Evolutionary conservation across 35 echinoderm and acorn worm genomes (phyloP), one percentile per base, ranked within the genome.

Genomic region (Holothuria glaberrima): DNA sequence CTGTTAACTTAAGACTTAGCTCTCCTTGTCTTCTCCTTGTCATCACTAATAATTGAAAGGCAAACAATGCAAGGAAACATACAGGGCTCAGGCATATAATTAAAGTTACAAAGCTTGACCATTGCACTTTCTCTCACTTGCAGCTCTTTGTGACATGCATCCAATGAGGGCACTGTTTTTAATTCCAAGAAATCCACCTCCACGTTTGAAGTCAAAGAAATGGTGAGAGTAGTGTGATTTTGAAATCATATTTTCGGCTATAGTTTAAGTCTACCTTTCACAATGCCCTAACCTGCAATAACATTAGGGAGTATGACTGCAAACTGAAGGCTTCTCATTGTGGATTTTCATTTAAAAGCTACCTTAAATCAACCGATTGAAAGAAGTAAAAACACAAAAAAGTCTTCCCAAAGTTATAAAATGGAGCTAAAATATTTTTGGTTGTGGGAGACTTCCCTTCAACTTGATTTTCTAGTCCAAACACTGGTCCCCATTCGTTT

Each of bases 71-170:
- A 17, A 54, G 13, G 13, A 5, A 17, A 54, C 16, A 17, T 46
- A 54, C 50, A 5, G 0, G 50, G 50, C 50, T 54, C 16, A 54
- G 50, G 50, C 12, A 5, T 54, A 17, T 54, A 14, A 14, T 54
- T 0, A 54, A 54, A 54, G 9, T 54, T 54, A 14, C 57, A n/a
- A 48, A 82, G 4, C n/a, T 82, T 54, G 5, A 59, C 19, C 18
- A 34, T 29, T 75, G 68, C 21, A 32, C 13, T 82, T 30, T 91
- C 36, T 86, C 44, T 69, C 35, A 72, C 32, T 90, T 77, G 22
- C 86, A 99, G 97, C 97, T 69, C 59, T 99, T 27, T 99, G 97
- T 89, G 97, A 99, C 68, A 99, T 99, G 97, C 97, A 99, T 90
- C 97, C 97, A 20, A 99, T 99, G 97, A 99, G 97, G 91, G 97